These are phyloP conservation scores for Sinella curviseta DNA, from an alignment of 1,140 invertebrate genomes.

Conservation along the genomic window DNA sequence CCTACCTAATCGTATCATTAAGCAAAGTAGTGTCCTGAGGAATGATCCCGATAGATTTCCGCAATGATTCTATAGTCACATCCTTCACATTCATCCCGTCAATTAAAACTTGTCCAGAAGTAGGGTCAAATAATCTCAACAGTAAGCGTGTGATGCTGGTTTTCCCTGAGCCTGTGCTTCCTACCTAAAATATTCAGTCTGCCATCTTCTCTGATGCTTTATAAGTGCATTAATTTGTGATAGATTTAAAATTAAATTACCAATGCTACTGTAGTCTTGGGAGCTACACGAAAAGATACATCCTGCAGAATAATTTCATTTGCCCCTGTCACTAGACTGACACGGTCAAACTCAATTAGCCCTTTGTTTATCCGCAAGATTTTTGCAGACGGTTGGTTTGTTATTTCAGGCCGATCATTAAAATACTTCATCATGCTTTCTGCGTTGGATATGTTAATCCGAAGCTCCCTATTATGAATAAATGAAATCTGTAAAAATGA, in stretches of 20 bases:
- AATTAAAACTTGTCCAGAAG: slow-evolving; percentile 58
- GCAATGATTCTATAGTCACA: slow-evolving; percentile 57
- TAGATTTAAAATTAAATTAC: slow-evolving; percentile 53
- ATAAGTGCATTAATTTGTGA: too few relatives aligned
- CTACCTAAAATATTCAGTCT: too few relatives aligned
- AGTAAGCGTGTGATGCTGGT: slow-evolving; percentile 63
- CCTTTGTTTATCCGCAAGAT: slow-evolving; percentile 52
- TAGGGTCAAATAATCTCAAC: slow-evolving; percentile 64
- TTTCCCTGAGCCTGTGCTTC: slow-evolving; percentile 63
- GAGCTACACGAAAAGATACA: slow-evolving; percentile 60
- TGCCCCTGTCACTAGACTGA: slow-evolving; percentile 60
- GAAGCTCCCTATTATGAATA: background rate
- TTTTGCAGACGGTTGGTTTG: background rate
- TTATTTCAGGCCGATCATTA: background rate
- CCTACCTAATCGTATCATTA: slow-evolving; percentile 60
- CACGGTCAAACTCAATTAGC: slow-evolving; percentile 60
- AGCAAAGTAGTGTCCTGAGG: slow-evolving; percentile 67
- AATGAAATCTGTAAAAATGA: background rate
- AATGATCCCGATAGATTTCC: slow-evolving; percentile 61
- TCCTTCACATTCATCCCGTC: slow-evolving; percentile 60
- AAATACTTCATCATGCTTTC: slow-evolving; percentile 22
- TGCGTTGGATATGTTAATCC: background rate
- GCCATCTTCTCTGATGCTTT: too few relatives aligned
- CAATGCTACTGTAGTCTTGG: slow-evolving; percentile 63
- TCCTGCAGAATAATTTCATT: slow-evolving; percentile 59